Conservation (phyloP, 1,140 invertebrate species). For the Euwallacea fornicatus region DNA sequence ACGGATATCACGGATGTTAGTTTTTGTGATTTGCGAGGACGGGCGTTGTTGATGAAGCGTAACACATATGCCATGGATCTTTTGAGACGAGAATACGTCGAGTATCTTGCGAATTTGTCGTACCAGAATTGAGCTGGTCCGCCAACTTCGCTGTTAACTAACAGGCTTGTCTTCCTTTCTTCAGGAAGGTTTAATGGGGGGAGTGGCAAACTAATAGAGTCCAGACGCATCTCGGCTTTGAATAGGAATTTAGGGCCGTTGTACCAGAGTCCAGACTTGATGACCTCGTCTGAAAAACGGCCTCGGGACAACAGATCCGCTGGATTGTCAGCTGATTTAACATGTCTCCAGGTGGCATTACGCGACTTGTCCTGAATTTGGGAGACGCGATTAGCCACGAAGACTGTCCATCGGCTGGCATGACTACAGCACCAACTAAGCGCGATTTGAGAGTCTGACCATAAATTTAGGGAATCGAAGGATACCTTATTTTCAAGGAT, state of each 20-base stretch:
- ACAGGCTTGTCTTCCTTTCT: background rate
- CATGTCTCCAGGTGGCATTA: conserved; percentile 36
- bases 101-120: conserved; percentile 1
- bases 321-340: conserved; percentile 40
- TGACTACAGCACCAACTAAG: background rate
- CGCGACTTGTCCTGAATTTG: conserved; percentile 10
- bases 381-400: conserved; percentile 7
- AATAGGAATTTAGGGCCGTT: conserved; percentile 14
- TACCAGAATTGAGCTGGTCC: too few relatives aligned
- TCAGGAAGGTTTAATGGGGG: too few relatives aligned
- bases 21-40: too few relatives aligned
- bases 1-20: too few relatives aligned
- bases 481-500: too few relatives aligned
- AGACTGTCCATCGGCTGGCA: background rate
- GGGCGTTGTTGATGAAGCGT: too few relatives aligned
- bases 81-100: background rate
- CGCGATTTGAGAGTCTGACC: conserved; percentile 9
- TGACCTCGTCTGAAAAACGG: conserved; percentile 30
- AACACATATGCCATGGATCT: conserved; percentile 10
- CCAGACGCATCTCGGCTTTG: background rate
- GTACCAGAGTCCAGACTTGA: conserved; percentile 44
- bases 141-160: background rate
- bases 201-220: too few relatives aligned
- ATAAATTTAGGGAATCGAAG: too few relatives aligned
- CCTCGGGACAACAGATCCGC: conserved; percentile 45